Evolutionary conservation across 2,888 invertebrate genomes (phyloP), one percentile per base, ranked within the genome.

Genomic region (Nomada ferruginata): DNA sequence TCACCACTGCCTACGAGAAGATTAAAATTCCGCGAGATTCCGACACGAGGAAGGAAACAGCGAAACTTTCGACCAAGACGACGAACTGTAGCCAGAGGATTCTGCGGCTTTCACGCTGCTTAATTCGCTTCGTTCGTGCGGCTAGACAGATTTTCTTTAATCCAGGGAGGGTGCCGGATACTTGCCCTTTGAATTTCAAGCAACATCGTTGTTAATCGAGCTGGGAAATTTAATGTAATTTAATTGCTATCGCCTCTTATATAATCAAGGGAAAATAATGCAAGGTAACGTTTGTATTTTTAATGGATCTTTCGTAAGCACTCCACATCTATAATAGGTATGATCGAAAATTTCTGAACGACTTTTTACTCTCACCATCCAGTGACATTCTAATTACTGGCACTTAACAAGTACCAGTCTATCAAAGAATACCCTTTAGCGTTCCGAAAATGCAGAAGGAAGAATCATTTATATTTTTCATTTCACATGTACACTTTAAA

Each of bases 1-100:
- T 83, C 70, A 44, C 69, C 73, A 72, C 71, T 70, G 72, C 63
- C 70, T 72, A 76, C 76, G 75, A 57, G 73, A 76, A 84, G 85
- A 88, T 89, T 85, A 85, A 89, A 89, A 90, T 84, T 85, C 81
- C 79, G 72, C 66, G 85, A 82, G 79, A 84, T 81, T 66, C 70
- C 84, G 78, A 36, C 47, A n/a, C 47, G 23, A 72, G 80, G 70
- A 74, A 73, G 70, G 55, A 76, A 80, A 63, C 55, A 42, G 52
- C 18, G 53, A 68, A 82, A 84, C 65, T 77, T 78, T 74, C 52
- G 23, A 20, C 50, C 52, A 29, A 76, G 44, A 26, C 63, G 42
- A 66, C 71, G 50, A 64, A 61, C 36, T 29, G 50, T 18, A 3
- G 44, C 50, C 20, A 3, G 29, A 50, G 55, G 50, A 50, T 74